phyloP scores from a whole-genome alignment of 1,140 invertebrate genomes.

The Leguminivora glycinivorella region DNA sequence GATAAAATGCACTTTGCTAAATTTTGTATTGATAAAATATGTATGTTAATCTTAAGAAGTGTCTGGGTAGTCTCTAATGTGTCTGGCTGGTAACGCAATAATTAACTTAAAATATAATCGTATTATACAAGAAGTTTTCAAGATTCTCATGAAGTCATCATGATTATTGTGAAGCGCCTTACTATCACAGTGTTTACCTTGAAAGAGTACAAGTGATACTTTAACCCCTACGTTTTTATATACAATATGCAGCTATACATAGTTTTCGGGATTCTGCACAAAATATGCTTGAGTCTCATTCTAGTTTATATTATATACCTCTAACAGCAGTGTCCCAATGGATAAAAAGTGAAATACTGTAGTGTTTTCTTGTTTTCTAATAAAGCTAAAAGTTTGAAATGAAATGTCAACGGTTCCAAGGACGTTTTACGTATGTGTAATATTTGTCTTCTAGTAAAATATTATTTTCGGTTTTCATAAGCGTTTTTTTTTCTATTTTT shows the following conservation, averaged over 20 bases:
- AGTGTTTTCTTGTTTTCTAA: slow-evolving; percentile 51
- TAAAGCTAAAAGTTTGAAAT: slow-evolving; percentile 51
- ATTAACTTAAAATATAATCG: slow-evolving; percentile 2
- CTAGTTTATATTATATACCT: slow-evolving; percentile 12
- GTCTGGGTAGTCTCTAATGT: slow-evolving; percentile 21
- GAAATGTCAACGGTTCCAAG: slow-evolving; percentile 47
- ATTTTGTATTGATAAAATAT: slow-evolving; percentile 19
- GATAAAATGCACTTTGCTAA: slow-evolving; percentile 17
- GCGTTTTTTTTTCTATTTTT: slow-evolving; percentile 49
- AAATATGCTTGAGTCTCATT: slow-evolving; percentile 34
- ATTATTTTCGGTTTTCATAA: slow-evolving; percentile 71
- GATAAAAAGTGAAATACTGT: slow-evolving; percentile 44
- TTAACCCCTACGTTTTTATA: neutral
- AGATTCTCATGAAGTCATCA: neutral
- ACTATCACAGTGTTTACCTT: slow-evolving; percentile 39
- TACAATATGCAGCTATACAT: neutral
- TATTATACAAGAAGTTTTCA: slow-evolving; percentile 20
- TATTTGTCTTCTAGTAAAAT: slow-evolving; percentile 75
- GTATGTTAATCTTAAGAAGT: slow-evolving; percentile 23
- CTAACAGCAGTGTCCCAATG: slow-evolving; percentile 45
- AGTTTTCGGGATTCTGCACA: slow-evolving; percentile 39
- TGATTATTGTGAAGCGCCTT: slow-evolving; percentile 9
- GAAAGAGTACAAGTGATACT: slow-evolving; percentile 41
- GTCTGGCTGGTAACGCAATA: slow-evolving; percentile 15
- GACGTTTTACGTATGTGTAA: slow-evolving; percentile 60